Conservation (phyloP, 1,140 invertebrate species). For the Drosophila grimshawi region DNA sequence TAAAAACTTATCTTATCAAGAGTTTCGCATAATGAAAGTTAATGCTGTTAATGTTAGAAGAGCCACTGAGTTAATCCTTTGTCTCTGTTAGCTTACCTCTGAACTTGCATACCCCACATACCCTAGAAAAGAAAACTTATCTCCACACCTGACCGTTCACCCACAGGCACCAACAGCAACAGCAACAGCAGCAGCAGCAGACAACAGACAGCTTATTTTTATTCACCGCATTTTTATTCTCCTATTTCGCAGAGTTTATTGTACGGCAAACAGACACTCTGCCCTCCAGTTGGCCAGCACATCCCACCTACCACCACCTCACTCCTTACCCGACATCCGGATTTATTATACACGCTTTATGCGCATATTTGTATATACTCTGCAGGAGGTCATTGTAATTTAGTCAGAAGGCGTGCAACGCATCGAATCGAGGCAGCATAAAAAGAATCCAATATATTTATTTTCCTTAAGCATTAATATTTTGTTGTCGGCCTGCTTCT, state of each 20-base stretch:
- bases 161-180: slow-evolving; percentile 13
- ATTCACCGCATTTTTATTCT: slow-evolving; percentile 53
- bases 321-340: neutral
- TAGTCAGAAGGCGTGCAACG: neutral
- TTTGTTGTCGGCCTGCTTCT: neutral
- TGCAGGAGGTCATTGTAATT: neutral
- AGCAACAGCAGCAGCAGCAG: slow-evolving; percentile 16
- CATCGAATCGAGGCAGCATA: neutral
- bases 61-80: neutral
- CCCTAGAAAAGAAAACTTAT: slow-evolving; percentile 12
- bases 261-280: slow-evolving; percentile 6
- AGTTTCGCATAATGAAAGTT: too few species aligned
- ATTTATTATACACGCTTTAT: slow-evolving; percentile 77
- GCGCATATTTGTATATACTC: slow-evolving; percentile 76
- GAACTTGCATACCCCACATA: slow-evolving; percentile 13
- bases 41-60: too few species aligned
- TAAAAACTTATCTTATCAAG: too few species aligned
- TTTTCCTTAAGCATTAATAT: neutral
- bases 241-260: slow-evolving; percentile 49
- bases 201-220: slow-evolving; percentile 54
- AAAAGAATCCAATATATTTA: slow-evolving; percentile 2
- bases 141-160: slow-evolving; percentile 42
- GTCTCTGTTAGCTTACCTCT: neutral
- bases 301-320: neutral
- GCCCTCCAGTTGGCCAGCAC: neutral